Percentiles rank a stretch among this genome's conserved stretches.
phyloP scores from a whole-genome alignment of 2,888 invertebrate species.

The Malacosoma neustria region DNA sequence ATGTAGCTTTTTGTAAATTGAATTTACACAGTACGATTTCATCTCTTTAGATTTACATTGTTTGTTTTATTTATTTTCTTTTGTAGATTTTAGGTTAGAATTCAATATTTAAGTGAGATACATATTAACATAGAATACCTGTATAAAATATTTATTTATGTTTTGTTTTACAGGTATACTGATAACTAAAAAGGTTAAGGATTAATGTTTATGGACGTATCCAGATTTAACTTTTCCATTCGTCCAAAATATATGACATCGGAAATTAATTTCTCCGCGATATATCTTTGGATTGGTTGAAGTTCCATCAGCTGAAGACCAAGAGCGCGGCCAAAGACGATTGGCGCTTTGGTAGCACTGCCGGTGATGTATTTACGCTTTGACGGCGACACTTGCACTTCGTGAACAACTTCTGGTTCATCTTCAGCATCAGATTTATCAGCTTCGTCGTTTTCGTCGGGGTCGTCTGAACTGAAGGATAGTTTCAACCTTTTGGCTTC shows the following conservation, averaged over 20 bases:
- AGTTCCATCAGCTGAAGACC: constrained; percentile 25
- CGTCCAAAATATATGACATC: constrained; percentile 29
- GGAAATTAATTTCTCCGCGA: constrained; percentile 36
- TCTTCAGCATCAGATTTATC: neutral
- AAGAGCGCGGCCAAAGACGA: constrained; percentile 18
- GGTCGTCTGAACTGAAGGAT: neutral
- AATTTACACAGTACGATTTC: too few species aligned
- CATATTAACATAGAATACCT: too few species aligned
- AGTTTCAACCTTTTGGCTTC: neutral
- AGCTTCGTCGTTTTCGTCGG: neutral
- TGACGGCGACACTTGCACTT: neutral
- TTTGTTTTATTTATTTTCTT: too few species aligned
- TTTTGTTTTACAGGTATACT: too few species aligned
- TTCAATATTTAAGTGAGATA: too few species aligned
- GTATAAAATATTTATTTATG: too few species aligned
- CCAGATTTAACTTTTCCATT: constrained; percentile 20
- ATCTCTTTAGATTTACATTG: too few species aligned
- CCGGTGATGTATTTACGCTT: neutral
- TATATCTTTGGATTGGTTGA: constrained; percentile 19
- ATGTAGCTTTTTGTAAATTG: too few species aligned
- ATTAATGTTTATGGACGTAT: constrained; percentile 8
- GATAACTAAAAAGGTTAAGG: constrained; percentile 8
- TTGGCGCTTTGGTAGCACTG: constrained; percentile 2
- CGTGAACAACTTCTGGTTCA: neutral
- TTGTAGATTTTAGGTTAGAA: too few species aligned